These are phyloP conservation scores for Nibea coibor DNA, from an alignment of 2,113 vertebrate species.

Conservation along the genomic window DNA sequence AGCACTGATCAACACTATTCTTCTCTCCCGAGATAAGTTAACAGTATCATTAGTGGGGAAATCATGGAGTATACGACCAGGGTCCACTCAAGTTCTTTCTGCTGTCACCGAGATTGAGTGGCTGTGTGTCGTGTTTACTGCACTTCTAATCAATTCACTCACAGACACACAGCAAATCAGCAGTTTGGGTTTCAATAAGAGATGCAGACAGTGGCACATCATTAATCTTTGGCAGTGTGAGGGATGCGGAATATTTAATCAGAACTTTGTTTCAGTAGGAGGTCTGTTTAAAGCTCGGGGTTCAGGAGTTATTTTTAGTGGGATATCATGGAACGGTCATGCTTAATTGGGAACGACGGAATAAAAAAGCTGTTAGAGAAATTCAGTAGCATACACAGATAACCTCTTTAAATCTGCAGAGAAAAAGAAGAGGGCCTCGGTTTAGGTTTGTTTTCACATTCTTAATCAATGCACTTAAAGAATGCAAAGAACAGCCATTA, in stretches of 20 bases:
- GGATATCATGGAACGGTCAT: conserved; percentile 10
- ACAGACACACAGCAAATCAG: conserved; percentile 53
- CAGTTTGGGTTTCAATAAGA: conserved; percentile 47
- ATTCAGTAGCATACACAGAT: conserved; percentile 27
- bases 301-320: conserved; percentile 47
- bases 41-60: conserved; percentile 63
- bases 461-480: conserved; percentile 20
- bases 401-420: conserved; percentile 18
- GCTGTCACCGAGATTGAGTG: conserved; percentile 62
- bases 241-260: conserved; percentile 47
- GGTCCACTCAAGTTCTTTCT: conserved; percentile 42
- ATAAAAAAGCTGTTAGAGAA: not conserved
- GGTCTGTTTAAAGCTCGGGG: conserved; percentile 13
- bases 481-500: conserved; percentile 25
- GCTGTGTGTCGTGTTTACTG: conserved; percentile 50
- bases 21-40: conserved; percentile 58
- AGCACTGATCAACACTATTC: conserved; percentile 49
- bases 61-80: conserved; percentile 40
- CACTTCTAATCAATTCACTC: conserved; percentile 57
- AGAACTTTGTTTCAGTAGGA: conserved; percentile 46
- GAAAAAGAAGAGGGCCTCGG: not conserved
- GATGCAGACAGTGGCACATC: conserved; percentile 51
- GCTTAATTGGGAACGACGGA: conserved; percentile 31
- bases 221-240: conserved; percentile 58
- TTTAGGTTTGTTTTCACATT: conserved; percentile 36